Conservation (phyloP, 2,113 vertebrate species). For the Festucalex cinctus region DNA sequence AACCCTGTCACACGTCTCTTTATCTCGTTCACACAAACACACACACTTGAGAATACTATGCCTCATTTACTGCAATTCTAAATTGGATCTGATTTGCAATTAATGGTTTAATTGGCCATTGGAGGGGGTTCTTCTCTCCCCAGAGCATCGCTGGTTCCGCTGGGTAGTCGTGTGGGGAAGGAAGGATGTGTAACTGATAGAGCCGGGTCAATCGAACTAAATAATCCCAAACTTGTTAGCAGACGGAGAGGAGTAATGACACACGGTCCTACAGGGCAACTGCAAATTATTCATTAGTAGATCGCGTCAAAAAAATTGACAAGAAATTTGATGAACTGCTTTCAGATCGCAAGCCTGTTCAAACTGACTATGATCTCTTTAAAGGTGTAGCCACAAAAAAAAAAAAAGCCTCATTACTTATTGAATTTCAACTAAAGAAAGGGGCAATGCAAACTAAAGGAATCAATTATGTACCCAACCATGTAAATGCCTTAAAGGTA, state of each 20-base stretch:
- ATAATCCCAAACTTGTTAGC: neutral
- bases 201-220: neutral
- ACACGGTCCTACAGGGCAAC: neutral
- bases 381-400: neutral
- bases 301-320: neutral
- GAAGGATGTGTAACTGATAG: slow-evolving; percentile 41
- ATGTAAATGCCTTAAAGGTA: neutral
- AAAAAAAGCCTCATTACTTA: neutral
- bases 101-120: slow-evolving; percentile 76
- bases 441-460: neutral
- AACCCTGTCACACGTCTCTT: slow-evolving; percentile 1
- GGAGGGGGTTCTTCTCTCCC: slow-evolving; percentile 70
- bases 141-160: slow-evolving; percentile 53
- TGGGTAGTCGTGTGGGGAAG: slow-evolving; percentile 41
- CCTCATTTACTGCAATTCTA: slow-evolving; percentile 68
- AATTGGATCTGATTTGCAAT: slow-evolving; percentile 78
- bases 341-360: neutral
- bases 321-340: neutral
- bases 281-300: neutral
- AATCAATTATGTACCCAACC: neutral
- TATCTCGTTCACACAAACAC: slow-evolving; percentile 9
- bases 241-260: neutral
- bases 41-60: slow-evolving; percentile 52
- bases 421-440: neutral
- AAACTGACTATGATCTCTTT: neutral